Conservation (phyloP, 2,113 vertebrate species). For the Poeciliopsis prolifica region DNA sequence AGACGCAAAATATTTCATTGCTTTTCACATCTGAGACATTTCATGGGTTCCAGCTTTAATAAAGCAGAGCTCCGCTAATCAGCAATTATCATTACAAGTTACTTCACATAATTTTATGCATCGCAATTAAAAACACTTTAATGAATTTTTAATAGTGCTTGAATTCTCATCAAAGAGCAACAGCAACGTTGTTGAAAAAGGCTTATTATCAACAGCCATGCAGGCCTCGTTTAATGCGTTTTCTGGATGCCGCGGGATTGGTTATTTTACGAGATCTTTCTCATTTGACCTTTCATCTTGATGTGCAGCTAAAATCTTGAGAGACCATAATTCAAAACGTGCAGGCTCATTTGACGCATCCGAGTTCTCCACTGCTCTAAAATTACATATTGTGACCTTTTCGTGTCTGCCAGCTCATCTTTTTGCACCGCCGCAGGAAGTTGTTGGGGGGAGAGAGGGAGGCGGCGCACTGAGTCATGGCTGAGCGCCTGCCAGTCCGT, state of each 20-base stretch:
- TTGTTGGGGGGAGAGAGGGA: not conserved
- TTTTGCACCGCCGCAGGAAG: constrained; percentile 34
- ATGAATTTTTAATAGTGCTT: not conserved
- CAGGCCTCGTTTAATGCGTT: no score
- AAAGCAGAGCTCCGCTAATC: not conserved
- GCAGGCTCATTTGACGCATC: constrained; percentile 23
- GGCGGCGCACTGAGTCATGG: constrained; percentile 43
- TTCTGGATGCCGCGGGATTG: constrained; percentile 21
- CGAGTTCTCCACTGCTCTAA: constrained; percentile 24
- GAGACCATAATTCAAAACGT: constrained; percentile 10
- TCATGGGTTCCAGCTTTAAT: not conserved
- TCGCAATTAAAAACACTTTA: not conserved
- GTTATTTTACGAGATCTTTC: not conserved
- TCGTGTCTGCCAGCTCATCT: constrained; percentile 33
- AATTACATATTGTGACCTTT: constrained; percentile 51
- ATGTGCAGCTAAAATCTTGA: constrained; percentile 3
- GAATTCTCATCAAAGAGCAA: not conserved
- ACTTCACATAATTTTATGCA: not conserved
- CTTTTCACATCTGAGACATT: not conserved
- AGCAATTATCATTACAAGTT: not conserved
- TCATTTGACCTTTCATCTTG: constrained; percentile 13
- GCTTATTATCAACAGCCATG: not conserved
- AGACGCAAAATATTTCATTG: no score
- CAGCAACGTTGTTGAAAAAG: not conserved
- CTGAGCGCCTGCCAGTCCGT: constrained; percentile 28